phyloP scores from a whole-genome alignment of 2,113 vertebrate species.

The Lepisosteus oculatus region DNA sequence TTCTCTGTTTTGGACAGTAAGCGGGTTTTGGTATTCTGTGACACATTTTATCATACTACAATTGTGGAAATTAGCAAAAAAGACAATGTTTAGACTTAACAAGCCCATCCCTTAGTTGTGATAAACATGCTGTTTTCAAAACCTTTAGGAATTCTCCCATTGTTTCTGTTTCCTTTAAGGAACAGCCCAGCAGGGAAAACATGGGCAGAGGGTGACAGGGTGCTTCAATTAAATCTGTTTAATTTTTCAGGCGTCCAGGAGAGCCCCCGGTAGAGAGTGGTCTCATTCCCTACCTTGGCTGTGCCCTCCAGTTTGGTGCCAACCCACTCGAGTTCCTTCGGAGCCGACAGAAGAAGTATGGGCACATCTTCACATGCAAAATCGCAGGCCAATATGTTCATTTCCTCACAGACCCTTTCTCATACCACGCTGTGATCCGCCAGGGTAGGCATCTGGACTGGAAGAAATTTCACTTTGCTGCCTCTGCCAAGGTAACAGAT shows the following conservation, averaged over 20 bases:
- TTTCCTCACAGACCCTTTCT: slow-evolving; percentile 92
- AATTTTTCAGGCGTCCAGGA: slow-evolving; percentile 59
- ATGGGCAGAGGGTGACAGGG: too few species aligned
- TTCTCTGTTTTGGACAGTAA: too few species aligned
- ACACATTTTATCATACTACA: too few species aligned
- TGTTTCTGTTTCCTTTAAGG: too few species aligned
- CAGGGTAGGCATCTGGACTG: slow-evolving; percentile 89
- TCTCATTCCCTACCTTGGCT: slow-evolving; percentile 87
- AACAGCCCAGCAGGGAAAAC: too few species aligned
- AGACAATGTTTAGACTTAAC: too few species aligned
- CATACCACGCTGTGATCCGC: slow-evolving; percentile 81
- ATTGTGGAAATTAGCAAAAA: too few species aligned
- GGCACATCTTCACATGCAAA: slow-evolving; percentile 89
- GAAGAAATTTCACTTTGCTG: slow-evolving; percentile 91
- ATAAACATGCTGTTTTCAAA: slow-evolving; percentile 11
- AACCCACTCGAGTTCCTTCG: slow-evolving; percentile 91
- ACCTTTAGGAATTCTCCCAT: too few species aligned
- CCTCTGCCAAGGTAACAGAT: slow-evolving; percentile 83
- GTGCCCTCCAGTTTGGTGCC: slow-evolving; percentile 86
- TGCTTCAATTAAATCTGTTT: background rate
- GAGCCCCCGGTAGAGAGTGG: slow-evolving; percentile 91
- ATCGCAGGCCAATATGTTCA: slow-evolving; percentile 91
- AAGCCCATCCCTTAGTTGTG: too few species aligned
- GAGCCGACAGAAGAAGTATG: slow-evolving; percentile 80
- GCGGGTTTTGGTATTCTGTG: too few species aligned